A percentile compares a stretch with the other conserved stretches of the same genome.
Evolutionary conservation across 1,140 invertebrate genomes (phyloP).

Genomic region (Conopomorpha cramerella): DNA sequence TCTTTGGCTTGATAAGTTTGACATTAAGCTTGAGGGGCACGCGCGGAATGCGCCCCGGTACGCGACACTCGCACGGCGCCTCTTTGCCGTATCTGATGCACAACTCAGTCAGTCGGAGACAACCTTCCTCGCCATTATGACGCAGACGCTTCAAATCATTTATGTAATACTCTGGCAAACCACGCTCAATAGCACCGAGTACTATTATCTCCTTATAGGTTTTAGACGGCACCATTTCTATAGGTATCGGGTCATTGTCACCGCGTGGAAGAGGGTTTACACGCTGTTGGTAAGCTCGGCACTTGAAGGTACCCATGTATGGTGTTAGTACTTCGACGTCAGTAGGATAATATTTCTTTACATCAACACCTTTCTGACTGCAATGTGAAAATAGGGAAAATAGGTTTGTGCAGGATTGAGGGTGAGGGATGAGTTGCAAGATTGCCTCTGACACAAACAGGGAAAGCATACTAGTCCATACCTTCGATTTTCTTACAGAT

Average conservation of each 20-base stretch:
- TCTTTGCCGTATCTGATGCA: constrained; percentile 19
- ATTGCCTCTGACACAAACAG: too few relatives aligned
- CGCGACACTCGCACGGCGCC: constrained; percentile 19
- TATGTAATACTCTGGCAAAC: constrained; percentile 30
- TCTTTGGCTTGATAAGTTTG: constrained; percentile 4
- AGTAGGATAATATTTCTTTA: constrained; percentile 26
- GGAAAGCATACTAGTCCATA: too few relatives aligned
- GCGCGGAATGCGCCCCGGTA: constrained; percentile 13
- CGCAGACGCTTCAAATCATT: constrained; percentile 22
- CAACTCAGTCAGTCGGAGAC: constrained; percentile 20
- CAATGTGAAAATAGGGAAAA: constrained; percentile 6
- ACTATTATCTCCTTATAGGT: constrained; percentile 34
- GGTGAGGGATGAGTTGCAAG: too few relatives aligned
- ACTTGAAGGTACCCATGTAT: constrained; percentile 21
- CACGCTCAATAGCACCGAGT: constrained; percentile 28
- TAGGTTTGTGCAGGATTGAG: neutral
- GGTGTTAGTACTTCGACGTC: constrained; percentile 22
- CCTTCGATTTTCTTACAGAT: too few relatives aligned
- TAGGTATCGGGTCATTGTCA: constrained; percentile 33
- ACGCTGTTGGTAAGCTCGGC: constrained; percentile 28
- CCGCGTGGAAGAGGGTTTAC: constrained; percentile 32
- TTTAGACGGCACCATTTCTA: constrained; percentile 31
- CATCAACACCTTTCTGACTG: constrained; percentile 31
- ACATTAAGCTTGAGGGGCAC: constrained; percentile 18
- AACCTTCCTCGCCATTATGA: constrained; percentile 32